A percentile compares a stretch with the other conserved stretches of the same genome.
phyloP scores from a whole-genome alignment of 2,797 vertebrate species.

The Chloroceryle inda region DNA sequence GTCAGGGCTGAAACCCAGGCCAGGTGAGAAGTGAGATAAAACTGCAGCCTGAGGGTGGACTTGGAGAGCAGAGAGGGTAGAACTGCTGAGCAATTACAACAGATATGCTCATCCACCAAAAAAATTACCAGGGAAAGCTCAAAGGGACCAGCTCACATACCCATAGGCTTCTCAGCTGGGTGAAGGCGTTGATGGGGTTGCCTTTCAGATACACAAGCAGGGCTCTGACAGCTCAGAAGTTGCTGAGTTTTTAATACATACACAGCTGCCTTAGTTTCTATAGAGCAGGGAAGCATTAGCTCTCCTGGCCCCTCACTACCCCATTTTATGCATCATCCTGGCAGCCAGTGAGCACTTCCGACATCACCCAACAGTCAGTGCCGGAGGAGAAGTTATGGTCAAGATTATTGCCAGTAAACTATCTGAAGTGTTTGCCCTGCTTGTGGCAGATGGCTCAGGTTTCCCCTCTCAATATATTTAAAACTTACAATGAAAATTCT shows the following conservation, averaged over 20 bases:
- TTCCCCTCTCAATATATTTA: slow-evolving; percentile 34
- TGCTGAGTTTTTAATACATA: not conserved
- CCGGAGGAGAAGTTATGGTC: not conserved
- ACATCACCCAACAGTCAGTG: not conserved
- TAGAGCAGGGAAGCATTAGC: not conserved
- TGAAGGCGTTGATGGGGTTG: fast-evolving
- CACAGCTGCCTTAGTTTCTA: not conserved
- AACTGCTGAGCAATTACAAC: not conserved
- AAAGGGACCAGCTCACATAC: not conserved
- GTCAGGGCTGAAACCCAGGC: not conserved
- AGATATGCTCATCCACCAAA: not conserved
- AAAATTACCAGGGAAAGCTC: not conserved
- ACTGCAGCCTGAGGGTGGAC: not conserved
- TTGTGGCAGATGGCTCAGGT: not conserved
- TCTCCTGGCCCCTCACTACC: not conserved
- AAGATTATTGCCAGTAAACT: not conserved
- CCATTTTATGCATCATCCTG: not conserved
- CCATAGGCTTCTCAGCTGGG: fast-evolving
- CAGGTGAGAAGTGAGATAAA: not conserved
- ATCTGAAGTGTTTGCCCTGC: not conserved
- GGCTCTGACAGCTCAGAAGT: not conserved
- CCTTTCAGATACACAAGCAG: fast-evolving
- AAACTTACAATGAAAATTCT: not conserved
- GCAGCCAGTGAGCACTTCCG: not conserved
- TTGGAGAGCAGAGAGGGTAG: not conserved